Evolutionary conservation across 2,888 invertebrate species (phyloP), one percentile per base, ranked within the genome.

Genomic region (Oegoconia quadripuncta): DNA sequence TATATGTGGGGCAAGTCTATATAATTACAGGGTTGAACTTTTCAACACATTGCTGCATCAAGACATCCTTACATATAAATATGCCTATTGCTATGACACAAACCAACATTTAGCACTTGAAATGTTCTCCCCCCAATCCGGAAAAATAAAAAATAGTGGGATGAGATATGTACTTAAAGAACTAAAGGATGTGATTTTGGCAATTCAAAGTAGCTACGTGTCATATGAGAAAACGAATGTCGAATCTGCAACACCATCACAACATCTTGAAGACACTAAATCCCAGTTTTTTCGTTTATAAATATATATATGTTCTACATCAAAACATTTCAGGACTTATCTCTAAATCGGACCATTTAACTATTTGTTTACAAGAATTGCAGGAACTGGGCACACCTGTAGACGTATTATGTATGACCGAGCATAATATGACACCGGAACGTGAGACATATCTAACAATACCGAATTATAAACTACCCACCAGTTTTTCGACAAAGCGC

Each of bases 341-440:
- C 7, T 38, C 14, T 11, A 46, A 46, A 23, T 8, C 36, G 2
- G 41, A 42, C 14, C 11, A 20, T 22, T 31, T 48, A 14, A 28
- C n/a, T 13, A 13, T 42, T 6, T 14, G 28, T 26, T 14, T 48
- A 22, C 26, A 36, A 15, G 37, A 44, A 5, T 8, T 45, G 6
- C 7, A 7, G 15, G 11, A 26, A 1, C 7, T 7, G 6, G 17
- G 28, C 9, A 42, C 29, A 12, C 4, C 13, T 3, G 17, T 46
- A 9, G 42, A 49, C 37, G 23, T 47, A 6, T 26, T 47, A 30
- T 48, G 44, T 20, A 31, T 36, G 5, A 48, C 42, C 13, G 48
- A 48, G 30, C 48, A 45, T 18, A 48, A 48, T n/a, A 48, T 48
- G 42, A 35, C 18, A 5, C 3, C 20, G 5, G 20, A 31, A 9